Evolutionary conservation across 2,888 invertebrate genomes (phyloP).

Genomic region (Drosophila incognita): DNA sequence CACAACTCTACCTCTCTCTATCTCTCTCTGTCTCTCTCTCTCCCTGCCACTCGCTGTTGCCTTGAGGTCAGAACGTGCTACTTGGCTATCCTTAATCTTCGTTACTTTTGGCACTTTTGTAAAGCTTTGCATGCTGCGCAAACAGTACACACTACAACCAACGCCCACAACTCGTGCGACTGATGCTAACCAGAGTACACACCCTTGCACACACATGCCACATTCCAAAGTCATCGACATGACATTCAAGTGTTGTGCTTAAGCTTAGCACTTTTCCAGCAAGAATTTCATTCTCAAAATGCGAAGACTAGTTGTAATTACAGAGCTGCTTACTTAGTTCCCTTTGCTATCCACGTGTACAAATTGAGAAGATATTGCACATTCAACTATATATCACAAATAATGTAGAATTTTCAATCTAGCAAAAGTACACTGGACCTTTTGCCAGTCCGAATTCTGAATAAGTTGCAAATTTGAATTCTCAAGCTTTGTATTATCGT

Average conservation of each 20-base stretch:
- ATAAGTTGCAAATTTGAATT: not conserved
- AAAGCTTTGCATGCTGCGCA: slow-evolving; percentile 77
- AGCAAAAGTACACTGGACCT: not conserved
- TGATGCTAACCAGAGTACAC: slow-evolving; percentile 1
- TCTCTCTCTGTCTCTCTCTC: no score
- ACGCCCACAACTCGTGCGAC: slow-evolving; percentile 10
- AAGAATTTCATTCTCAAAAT: slow-evolving; percentile 12
- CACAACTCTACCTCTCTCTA: slow-evolving; percentile 38
- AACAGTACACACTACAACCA: slow-evolving; percentile 41
- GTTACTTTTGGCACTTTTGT: slow-evolving; percentile 80
- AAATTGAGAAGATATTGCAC: not conserved
- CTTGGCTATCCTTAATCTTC: slow-evolving; percentile 78
- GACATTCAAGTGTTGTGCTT: slow-evolving; percentile 21
- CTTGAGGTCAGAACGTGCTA: slow-evolving; percentile 75
- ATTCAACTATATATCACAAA: not conserved
- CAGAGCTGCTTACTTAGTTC: not conserved
- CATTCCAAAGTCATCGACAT: slow-evolving; percentile 31
- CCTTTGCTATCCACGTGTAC: not conserved
- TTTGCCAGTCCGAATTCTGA: not conserved
- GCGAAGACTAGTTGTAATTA: not conserved
- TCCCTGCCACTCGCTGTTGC: not conserved
- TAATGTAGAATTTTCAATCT: not conserved
- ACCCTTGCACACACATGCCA: slow-evolving; percentile 13
- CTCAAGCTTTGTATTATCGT: not conserved
- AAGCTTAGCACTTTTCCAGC: slow-evolving; percentile 31